Evolutionary conservation across 2,888 invertebrate genomes (phyloP).

Genomic region (Andrena hattorfiana): DNA sequence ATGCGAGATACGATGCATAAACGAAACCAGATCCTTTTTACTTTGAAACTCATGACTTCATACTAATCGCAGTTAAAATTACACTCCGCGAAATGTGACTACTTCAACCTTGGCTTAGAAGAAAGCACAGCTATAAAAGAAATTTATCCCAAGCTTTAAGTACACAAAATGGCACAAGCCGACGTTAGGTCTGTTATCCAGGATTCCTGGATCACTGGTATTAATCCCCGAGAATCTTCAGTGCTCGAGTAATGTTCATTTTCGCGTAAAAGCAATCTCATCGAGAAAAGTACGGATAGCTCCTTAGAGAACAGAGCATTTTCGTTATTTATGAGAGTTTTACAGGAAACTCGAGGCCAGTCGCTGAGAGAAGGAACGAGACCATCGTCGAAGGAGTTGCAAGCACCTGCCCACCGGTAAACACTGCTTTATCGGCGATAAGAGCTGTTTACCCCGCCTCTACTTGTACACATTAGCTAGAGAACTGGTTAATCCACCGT

Average conservation of each 20-base stretch:
- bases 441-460: slow-evolving; percentile 33
- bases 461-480: slow-evolving; percentile 16
- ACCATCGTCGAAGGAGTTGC: slow-evolving; percentile 18
- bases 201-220: not conserved
- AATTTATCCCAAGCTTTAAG: too few relatives aligned
- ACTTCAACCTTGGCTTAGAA: too few relatives aligned
- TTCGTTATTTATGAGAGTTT: slow-evolving; percentile 21
- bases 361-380: slow-evolving; percentile 4
- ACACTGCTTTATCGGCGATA: slow-evolving; percentile 36
- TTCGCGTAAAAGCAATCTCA: not conserved
- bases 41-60: too few relatives aligned
- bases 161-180: too few relatives aligned
- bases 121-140: too few relatives aligned
- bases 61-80: too few relatives aligned
- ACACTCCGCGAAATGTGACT: too few relatives aligned
- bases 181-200: too few relatives aligned
- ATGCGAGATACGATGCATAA: too few relatives aligned
- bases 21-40: too few relatives aligned
- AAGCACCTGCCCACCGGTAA: slow-evolving; percentile 15
- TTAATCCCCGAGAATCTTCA: not conserved
- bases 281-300: not conserved
- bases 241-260: not conserved
- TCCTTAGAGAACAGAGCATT: not conserved
- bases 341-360: not conserved
- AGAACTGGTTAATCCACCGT: slow-evolving; percentile 41